Conservation (phyloP, 2,113 vertebrate species). For the Aplodontia rufa region DNA sequence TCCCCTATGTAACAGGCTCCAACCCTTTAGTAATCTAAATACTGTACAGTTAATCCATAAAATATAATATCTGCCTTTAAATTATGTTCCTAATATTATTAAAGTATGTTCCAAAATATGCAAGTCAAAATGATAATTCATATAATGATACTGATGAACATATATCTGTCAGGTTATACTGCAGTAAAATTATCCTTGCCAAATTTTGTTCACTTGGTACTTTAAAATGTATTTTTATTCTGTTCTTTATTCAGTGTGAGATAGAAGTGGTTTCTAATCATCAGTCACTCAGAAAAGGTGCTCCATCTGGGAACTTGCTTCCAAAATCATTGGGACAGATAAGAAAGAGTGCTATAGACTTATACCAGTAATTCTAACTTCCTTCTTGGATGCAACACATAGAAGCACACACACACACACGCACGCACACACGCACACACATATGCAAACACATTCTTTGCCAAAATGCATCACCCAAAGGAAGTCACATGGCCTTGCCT, state of each 20-base stretch:
- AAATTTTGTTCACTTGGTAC: background rate
- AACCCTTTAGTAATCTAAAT: background rate
- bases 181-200: background rate
- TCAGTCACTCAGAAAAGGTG: background rate
- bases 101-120: background rate
- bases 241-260: background rate
- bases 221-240: background rate
- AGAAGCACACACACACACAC: background rate
- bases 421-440: background rate
- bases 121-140: background rate
- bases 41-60: background rate
- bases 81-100: too few species aligned
- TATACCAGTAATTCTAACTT: background rate
- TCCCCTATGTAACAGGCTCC: rapidly evolving
- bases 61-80: background rate
- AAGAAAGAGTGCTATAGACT: background rate
- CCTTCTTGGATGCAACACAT: background rate
- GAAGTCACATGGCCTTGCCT: background rate
- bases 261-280: background rate
- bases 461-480: background rate
- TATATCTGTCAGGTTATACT: background rate
- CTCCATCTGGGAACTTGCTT: background rate
- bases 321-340: background rate
- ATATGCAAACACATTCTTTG: background rate
- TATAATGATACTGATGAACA: background rate